These are phyloP conservation scores for Cryptoblepharus egeriae DNA, from an alignment of 2,797 vertebrate species.

Conservation along the genomic window DNA sequence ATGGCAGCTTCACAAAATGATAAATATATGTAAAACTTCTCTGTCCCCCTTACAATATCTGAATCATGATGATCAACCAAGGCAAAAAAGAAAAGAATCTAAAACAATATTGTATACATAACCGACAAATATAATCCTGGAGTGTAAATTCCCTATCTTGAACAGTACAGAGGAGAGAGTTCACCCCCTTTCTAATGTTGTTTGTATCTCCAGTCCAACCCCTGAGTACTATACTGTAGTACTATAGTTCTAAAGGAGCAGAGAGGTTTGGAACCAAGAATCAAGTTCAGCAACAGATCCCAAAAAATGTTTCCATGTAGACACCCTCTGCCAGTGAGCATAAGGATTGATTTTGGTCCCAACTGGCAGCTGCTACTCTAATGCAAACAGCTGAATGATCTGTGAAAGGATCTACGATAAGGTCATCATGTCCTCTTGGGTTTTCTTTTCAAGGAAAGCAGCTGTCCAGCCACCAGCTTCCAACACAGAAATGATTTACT, in stretches of 20 bases:
- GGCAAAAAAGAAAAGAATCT: no score
- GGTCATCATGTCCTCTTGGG: constrained; percentile 12
- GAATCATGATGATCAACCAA: background rate
- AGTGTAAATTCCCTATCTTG: no score
- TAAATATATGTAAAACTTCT: background rate
- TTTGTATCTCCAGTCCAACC: no score
- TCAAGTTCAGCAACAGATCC: background rate
- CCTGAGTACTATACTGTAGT: no score
- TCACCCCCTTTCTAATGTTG: no score
- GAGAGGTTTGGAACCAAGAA: no score
- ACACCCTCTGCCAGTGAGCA: background rate
- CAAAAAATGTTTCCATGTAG: background rate
- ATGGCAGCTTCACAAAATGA: no score
- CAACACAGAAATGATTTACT: background rate
- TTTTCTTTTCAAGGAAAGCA: background rate
- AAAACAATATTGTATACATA: background rate
- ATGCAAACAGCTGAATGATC: background rate
- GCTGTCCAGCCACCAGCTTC: background rate
- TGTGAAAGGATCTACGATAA: background rate
- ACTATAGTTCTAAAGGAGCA: no score
- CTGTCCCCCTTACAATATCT: background rate
- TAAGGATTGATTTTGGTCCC: background rate
- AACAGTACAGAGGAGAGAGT: no score
- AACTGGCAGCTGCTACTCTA: background rate
- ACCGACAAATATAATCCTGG: background rate